Evolutionary conservation across 2,113 vertebrate genomes (phyloP).

Genomic region (Pseudorasbora parva): DNA sequence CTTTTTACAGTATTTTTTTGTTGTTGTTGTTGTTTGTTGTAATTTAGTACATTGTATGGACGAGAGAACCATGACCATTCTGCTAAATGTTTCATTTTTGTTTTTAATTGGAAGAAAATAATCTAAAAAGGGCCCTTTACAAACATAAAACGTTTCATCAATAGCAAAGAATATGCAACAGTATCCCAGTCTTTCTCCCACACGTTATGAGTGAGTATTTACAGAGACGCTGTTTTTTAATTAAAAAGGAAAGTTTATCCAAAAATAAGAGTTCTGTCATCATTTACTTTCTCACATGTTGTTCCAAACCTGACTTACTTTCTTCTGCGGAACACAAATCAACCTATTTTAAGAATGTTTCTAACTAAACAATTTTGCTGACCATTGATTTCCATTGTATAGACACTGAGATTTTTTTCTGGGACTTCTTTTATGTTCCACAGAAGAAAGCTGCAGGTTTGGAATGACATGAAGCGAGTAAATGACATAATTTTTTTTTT

Average conservation of each 20-base stretch:
- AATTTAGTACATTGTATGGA: not conserved
- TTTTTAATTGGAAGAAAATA: not conserved
- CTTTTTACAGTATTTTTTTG: not conserved
- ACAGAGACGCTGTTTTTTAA: not conserved
- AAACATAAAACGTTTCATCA: not conserved
- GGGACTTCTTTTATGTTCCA: not conserved
- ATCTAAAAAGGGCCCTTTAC: not conserved
- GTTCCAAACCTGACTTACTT: not conserved
- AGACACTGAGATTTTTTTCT: not conserved
- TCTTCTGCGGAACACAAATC: not conserved
- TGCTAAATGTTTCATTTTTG: not conserved
- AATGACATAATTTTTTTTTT: too few relatives aligned
- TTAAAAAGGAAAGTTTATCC: not conserved
- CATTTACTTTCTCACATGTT: too few relatives aligned
- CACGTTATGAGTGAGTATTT: not conserved
- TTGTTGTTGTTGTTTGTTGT: too few relatives aligned
- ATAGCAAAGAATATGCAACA: not conserved
- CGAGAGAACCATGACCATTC: not conserved
- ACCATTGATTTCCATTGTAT: not conserved
- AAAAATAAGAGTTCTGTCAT: too few relatives aligned
- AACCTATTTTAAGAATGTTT: not conserved
- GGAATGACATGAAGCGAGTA: not conserved
- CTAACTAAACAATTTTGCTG: not conserved
- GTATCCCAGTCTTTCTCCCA: not conserved
- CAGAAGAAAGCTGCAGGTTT: not conserved